Percentiles rank a stretch among this genome's conserved stretches.
These are phyloP conservation scores for Nomada goodeniana DNA, from an alignment of 2,888 invertebrate species.

Conservation along the genomic window DNA sequence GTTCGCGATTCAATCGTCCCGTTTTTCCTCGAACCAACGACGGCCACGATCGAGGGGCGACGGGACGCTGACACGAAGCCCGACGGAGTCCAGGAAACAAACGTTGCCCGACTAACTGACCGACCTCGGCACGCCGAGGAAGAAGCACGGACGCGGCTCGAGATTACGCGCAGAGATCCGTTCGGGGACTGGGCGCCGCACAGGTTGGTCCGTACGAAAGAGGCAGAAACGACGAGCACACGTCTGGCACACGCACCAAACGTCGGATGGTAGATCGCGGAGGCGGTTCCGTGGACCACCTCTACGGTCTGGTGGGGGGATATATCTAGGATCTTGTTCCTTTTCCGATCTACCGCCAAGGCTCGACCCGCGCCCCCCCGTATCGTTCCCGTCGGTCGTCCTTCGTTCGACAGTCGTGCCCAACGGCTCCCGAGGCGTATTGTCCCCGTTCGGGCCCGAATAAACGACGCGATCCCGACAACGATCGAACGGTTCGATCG, in stretches of 20 bases:
- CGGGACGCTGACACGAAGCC: constrained; percentile 33
- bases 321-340: constrained; percentile 71
- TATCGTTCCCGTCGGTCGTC: constrained; percentile 11
- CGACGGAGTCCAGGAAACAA: constrained; percentile 71
- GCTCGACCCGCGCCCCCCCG: constrained; percentile 1
- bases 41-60: not conserved
- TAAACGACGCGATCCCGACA: not conserved
- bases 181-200: constrained; percentile 60
- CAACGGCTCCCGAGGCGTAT: not conserved
- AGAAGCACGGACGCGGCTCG: constrained; percentile 64
- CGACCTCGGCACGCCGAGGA: constrained; percentile 70
- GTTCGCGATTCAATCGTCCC: not conserved
- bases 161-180: constrained; percentile 49
- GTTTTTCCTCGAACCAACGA: not conserved
- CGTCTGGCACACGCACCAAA: constrained; percentile 74
- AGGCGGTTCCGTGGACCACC: constrained; percentile 83
- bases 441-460: not conserved
- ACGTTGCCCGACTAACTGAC: constrained; percentile 72
- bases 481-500: not conserved
- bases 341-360: constrained; percentile 54
- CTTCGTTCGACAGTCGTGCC: not conserved
- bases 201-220: constrained; percentile 74
- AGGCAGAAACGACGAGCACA: constrained; percentile 70
- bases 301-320: constrained; percentile 75
- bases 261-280: constrained; percentile 78